A percentile compares a stretch with the other conserved stretches of the same genome.
Evolutionary conservation across 2,797 vertebrate genomes (phyloP).

Genomic region (Pseudochromis fuscus): DNA sequence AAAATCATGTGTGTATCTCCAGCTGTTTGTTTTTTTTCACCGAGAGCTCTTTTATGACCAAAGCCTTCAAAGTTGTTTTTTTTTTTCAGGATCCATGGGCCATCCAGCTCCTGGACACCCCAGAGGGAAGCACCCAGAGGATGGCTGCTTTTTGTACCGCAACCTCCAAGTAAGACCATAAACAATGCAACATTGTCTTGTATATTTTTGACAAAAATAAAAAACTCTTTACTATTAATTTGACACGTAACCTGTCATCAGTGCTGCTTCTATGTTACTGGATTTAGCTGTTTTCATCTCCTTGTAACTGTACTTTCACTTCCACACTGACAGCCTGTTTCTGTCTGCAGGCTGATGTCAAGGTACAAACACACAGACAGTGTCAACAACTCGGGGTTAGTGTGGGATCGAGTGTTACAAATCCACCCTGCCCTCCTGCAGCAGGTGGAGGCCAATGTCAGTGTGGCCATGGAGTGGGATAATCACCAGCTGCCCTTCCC

Average conservation of each 20-base stretch:
- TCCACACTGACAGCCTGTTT: neutral
- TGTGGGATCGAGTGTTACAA: conserved; percentile 66
- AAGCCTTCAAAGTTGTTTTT: conserved; percentile 12
- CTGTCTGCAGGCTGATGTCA: conserved; percentile 70
- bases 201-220: neutral
- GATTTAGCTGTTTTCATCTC: neutral
- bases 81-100: conserved; percentile 69
- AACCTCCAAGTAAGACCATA: conserved; percentile 68
- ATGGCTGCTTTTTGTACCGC: conserved; percentile 67
- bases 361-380: conserved; percentile 58
- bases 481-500: conserved; percentile 62
- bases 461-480: conserved; percentile 60
- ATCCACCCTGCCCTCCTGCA: conserved; percentile 74
- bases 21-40: neutral
- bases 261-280: neutral
- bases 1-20: conserved; percentile 66
- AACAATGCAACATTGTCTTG: neutral
- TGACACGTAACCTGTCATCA: neutral
- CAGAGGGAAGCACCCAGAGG: conserved; percentile 77
- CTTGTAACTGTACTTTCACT: neutral
- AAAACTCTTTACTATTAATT: neutral
- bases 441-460: conserved; percentile 68
- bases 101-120: conserved; percentile 67
- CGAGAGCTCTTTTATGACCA: conserved; percentile 6
- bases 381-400: conserved; percentile 59